Evolutionary conservation across 2,113 vertebrate genomes (phyloP), one percentile per base, ranked within the genome.

Genomic region (Podarcis raffonei): DNA sequence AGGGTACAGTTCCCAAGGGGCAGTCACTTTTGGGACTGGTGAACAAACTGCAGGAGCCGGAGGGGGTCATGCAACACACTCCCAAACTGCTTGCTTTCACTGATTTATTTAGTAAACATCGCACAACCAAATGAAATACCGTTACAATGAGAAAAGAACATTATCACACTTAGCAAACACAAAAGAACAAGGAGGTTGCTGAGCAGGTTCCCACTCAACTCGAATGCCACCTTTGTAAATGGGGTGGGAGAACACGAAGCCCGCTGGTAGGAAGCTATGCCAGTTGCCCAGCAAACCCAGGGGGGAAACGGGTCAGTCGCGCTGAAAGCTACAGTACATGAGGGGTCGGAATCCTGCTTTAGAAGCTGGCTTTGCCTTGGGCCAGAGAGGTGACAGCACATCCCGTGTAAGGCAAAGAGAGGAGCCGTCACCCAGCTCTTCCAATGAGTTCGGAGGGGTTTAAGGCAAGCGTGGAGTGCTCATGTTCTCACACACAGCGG

Each of bases 381-480:
- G 93, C 94, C 94, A 90, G 2, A 91, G 93, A 92, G 91, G 42
- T 57, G 86, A 95, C 90, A 96, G 91, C 93, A 96, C 87, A 93
- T 93, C 79, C 48, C 53, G 65, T 22, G 66, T 92, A 95, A 96
- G 95, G 95, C 89, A 95, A 96, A 94, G 92, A 83, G 30, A 95
- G 92, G 94, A 92, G 92, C 95, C 91, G 87, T 92, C 90, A 94
- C 95, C 94, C 95, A 96, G 94, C 94, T 96, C 96, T 95, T 92
- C 86, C 59, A 75, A 94, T 79, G 92, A 35, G 85, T 62, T 2
- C 74, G 48, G 20, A 91, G 87, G 94, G 92, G 93, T 82, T 97
- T 97, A 98, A 98, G 98, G 98, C 98, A 98, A 97, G 97, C 96
- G 96, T 97, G 96, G 94, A 90, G 90, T 25, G 93, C 95, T 98